Conservation (phyloP, 1,140 invertebrate genomes). For the Drosophila triauraria region DNA sequence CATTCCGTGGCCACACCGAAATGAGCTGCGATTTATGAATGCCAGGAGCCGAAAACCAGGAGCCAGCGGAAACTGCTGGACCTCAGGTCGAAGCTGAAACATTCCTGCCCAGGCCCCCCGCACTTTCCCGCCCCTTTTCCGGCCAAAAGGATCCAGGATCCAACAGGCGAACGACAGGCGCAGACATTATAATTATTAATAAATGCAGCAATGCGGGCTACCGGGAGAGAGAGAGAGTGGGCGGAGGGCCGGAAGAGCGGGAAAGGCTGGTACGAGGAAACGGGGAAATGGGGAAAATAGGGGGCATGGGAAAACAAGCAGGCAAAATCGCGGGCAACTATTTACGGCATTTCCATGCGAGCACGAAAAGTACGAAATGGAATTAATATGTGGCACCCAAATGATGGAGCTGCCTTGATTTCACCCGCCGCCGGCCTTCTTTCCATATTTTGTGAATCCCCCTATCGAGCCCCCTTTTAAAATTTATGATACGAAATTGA, state of each 20-base stretch:
- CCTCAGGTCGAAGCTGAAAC: slow-evolving; percentile 15
- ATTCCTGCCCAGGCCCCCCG: slow-evolving; percentile 8
- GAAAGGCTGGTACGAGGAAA: background rate
- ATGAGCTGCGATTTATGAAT: slow-evolving; percentile 83
- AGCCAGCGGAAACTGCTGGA: slow-evolving; percentile 22
- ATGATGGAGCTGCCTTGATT: slow-evolving; percentile 60
- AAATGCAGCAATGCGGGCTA: slow-evolving; percentile 72
- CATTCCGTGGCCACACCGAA: slow-evolving; percentile 81
- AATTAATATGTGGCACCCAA: slow-evolving; percentile 81
- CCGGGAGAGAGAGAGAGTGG: background rate
- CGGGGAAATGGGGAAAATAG: slow-evolving; percentile 2
- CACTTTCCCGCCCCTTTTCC: background rate
- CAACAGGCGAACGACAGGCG: slow-evolving; percentile 55
- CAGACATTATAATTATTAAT: slow-evolving; percentile 84
- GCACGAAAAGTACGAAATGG: slow-evolving; percentile 72
- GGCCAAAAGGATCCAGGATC: slow-evolving; percentile 12
- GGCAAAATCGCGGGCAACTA: slow-evolving; percentile 56
- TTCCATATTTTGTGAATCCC: background rate
- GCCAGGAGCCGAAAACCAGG: slow-evolving; percentile 37
- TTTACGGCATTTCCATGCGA: slow-evolving; percentile 74
- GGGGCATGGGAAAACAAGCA: slow-evolving; percentile 8
- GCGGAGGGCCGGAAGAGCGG: slow-evolving; percentile 1
- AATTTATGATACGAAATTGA: slow-evolving; percentile 78
- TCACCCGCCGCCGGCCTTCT: background rate
- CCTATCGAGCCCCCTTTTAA: slow-evolving; percentile 20